Percentiles rank a stretch among this genome's conserved stretches.
Evolutionary conservation across 1,140 invertebrate genomes (phyloP).

Genomic region (Geopemphigus sp.): DNA sequence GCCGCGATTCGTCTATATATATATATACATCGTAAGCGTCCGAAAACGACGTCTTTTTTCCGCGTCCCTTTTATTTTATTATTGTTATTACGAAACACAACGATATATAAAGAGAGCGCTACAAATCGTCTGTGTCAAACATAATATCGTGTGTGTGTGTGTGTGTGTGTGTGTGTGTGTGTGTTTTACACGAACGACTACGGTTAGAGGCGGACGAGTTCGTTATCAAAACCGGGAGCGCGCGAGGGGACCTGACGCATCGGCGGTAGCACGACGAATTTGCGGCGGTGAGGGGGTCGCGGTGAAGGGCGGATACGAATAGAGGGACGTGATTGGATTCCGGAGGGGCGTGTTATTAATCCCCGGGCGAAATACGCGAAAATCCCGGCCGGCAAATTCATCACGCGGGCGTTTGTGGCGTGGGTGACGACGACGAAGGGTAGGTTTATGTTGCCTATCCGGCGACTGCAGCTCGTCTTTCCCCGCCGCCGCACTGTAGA

Average conservation of each 20-base stretch:
- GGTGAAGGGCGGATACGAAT: no score
- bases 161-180: not conserved
- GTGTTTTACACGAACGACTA: not conserved
- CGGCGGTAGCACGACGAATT: no score
- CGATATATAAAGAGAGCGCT: not conserved
- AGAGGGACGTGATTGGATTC: slow-evolving; percentile 48
- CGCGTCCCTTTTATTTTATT: not conserved
- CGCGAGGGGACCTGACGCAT: not conserved
- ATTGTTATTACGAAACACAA: slow-evolving; percentile 5
- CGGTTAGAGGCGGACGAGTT: slow-evolving; percentile 18
- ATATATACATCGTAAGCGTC: not conserved
- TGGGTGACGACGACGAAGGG: not conserved
- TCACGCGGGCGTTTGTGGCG: slow-evolving; percentile 4
- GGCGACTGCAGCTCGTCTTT: not conserved
- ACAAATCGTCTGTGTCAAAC: slow-evolving; percentile 39
- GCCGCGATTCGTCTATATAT: no score
- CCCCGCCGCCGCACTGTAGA: not conserved
- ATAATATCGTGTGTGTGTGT: not conserved
- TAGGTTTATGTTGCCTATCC: slow-evolving; percentile 21
- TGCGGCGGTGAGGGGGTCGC: no score
- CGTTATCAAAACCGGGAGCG: slow-evolving; percentile 37
- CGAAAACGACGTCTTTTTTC: slow-evolving; percentile 14
- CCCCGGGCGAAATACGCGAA: slow-evolving; percentile 40
- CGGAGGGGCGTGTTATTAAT: slow-evolving; percentile 46
- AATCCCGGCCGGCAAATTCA: slow-evolving; percentile 42